Percentiles rank a stretch among this genome's conserved stretches.
Evolutionary conservation across 2,113 vertebrate genomes (phyloP).

Genomic region (Murina feae): DNA sequence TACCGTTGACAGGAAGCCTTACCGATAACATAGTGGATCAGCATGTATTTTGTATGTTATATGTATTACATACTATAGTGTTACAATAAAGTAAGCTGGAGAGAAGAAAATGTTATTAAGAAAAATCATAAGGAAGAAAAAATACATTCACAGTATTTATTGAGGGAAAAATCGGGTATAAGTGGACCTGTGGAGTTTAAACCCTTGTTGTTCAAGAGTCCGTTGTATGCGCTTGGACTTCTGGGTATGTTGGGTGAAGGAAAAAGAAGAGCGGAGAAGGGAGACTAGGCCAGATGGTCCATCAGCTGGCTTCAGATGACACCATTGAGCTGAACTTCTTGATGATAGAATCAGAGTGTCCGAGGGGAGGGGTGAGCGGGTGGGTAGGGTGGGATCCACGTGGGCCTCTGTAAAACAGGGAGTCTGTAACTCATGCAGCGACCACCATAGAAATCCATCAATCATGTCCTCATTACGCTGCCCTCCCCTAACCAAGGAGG

Average conservation of each 20-base stretch:
- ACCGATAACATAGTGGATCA: not conserved
- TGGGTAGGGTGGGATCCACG: accelerated
- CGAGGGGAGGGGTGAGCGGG: too few relatives aligned
- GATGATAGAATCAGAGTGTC: not conserved
- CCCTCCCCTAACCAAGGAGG: not conserved
- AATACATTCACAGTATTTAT: not conserved
- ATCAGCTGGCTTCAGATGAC: not conserved
- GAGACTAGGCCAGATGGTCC: not conserved
- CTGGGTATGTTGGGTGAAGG: not conserved
- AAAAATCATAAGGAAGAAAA: not conserved
- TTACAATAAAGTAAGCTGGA: not conserved
- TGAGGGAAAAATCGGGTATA: too few relatives aligned
- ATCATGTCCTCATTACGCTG: accelerated
- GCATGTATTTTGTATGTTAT: not conserved
- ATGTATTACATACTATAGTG: not conserved
- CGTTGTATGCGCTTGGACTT: not conserved
- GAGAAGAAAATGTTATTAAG: not conserved
- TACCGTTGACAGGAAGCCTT: not conserved
- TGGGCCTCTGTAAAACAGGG: not conserved
- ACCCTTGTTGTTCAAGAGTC: not conserved
- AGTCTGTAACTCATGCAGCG: not conserved
- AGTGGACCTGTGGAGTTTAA: not conserved
- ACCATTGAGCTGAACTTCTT: not conserved
- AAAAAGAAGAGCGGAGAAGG: not conserved
- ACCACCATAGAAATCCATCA: accelerated